Evolutionary conservation across 2,797 vertebrate species (phyloP).

Genomic region (Choloepus didactylus): DNA sequence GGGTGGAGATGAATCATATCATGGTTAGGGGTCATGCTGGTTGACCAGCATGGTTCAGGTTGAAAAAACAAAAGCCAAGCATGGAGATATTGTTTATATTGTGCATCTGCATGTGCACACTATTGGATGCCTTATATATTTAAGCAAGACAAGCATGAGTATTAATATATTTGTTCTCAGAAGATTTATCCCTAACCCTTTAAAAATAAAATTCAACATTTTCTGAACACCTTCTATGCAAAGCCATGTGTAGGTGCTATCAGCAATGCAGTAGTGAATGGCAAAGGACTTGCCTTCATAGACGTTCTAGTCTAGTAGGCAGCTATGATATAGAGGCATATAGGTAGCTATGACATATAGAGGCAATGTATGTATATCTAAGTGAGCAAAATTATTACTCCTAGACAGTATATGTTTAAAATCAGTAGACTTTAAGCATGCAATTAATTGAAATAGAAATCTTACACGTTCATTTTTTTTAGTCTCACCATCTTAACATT

Average conservation of each 20-base stretch:
- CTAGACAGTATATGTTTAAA: background rate
- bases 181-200: background rate
- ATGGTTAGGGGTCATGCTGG: too few species aligned
- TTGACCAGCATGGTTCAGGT: background rate
- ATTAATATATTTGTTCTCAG: background rate
- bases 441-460: constrained; percentile 26
- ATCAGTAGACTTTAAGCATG: background rate
- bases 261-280: background rate
- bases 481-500: background rate
- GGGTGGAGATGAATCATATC: too few species aligned
- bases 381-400: background rate
- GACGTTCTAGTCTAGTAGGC: background rate
- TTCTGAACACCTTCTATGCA: background rate
- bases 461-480: constrained; percentile 28
- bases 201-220: constrained; percentile 20
- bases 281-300: background rate
- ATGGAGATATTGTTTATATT: background rate
- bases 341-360: background rate
- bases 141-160: background rate
- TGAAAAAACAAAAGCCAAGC: background rate
- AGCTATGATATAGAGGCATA: background rate
- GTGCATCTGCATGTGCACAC: fast-evolving
- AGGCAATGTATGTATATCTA: background rate
- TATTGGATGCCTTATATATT: background rate
- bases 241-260: background rate